Evolutionary conservation across 2,113 vertebrate species (phyloP).

Genomic region (Antechinus stuartii): DNA sequence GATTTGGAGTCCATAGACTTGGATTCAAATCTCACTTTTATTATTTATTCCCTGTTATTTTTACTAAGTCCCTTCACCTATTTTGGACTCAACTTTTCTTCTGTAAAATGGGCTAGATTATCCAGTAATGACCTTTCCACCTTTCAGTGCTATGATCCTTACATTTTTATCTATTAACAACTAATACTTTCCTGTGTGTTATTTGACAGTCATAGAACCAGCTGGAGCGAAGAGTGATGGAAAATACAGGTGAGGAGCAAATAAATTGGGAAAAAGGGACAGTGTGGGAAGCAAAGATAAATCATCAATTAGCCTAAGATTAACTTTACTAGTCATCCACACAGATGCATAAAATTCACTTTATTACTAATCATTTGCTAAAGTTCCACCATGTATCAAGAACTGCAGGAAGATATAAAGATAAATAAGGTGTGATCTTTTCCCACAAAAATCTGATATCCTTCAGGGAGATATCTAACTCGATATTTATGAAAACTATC

Average conservation of each 20-base stretch:
- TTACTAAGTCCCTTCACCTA: background rate
- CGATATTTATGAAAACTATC: background rate
- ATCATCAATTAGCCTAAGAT: constrained; percentile 1
- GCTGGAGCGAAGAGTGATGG: background rate
- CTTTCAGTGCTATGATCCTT: background rate
- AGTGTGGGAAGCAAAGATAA: background rate
- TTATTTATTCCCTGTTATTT: background rate
- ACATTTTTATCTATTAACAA: background rate
- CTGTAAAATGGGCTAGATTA: background rate
- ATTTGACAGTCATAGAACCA: background rate
- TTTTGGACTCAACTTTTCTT: background rate
- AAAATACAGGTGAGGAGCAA: background rate
- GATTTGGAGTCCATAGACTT: background rate
- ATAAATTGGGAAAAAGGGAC: background rate
- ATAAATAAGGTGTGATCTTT: background rate
- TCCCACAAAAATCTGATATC: background rate
- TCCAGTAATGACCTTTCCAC: background rate
- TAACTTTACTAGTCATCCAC: constrained; percentile 54
- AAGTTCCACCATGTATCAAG: background rate
- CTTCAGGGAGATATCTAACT: background rate
- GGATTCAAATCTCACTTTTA: background rate
- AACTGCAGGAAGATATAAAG: background rate
- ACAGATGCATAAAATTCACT: background rate
- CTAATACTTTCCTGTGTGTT: background rate
- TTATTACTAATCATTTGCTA: background rate